Evolutionary conservation across 2,113 vertebrate genomes (phyloP).

Genomic region (Tetraodon nigroviridis): DNA sequence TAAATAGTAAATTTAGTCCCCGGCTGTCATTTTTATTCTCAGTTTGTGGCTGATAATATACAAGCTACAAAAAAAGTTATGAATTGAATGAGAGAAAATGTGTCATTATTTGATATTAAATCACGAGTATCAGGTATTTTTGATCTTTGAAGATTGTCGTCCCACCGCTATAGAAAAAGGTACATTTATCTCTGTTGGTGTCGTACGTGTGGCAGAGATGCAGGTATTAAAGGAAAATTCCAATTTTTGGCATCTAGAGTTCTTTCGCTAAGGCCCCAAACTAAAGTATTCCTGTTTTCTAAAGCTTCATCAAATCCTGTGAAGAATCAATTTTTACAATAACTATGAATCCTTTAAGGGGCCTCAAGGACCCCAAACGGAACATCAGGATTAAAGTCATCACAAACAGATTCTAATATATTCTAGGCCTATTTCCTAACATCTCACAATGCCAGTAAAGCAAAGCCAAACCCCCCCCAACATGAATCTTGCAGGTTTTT

Average conservation of each 20-base stretch:
- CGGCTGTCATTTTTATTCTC: neutral
- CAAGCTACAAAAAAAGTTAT: neutral
- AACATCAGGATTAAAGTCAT: slow-evolving; percentile 13
- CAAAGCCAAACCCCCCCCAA: slow-evolving; percentile 19
- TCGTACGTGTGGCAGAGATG: neutral
- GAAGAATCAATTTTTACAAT: neutral
- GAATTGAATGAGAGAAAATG: neutral
- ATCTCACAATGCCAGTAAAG: slow-evolving; percentile 35
- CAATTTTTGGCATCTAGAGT: neutral
- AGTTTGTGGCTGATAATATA: neutral
- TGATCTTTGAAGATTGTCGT: neutral
- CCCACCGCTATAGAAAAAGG: neutral
- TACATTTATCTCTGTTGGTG: neutral
- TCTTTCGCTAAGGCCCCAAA: neutral
- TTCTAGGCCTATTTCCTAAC: slow-evolving; percentile 15
- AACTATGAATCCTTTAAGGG: neutral
- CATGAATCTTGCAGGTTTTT: slow-evolving; percentile 22
- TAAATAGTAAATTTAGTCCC: neutral
- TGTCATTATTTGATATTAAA: neutral
- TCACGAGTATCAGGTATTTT: neutral
- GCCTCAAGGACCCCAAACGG: slow-evolving; percentile 9
- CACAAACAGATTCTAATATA: slow-evolving; percentile 4
- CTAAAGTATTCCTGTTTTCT: neutral
- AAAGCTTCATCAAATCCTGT: neutral
- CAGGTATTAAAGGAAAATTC: neutral